Evolutionary conservation across 2,113 vertebrate species (phyloP).

Genomic region (human (Homo sapiens)): GRCh38 chr12:114463501-114464000

Average conservation of each 20-base stretch:
- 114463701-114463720: neutral
- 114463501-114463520: neutral
- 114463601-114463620: neutral
- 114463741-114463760: neutral
- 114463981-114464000: too few species aligned
- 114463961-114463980: neutral
- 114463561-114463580: neutral
- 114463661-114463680: neutral
- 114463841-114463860: neutral
- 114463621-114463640: neutral
- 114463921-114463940: too few species aligned
- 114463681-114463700: neutral
- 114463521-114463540: rapidly evolving
- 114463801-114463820: too few species aligned
- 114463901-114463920: neutral
- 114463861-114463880: neutral
- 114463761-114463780: neutral
- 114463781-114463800: neutral
- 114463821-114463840: neutral
- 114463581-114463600: too few species aligned
- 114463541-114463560: neutral
- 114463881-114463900: rapidly evolving
- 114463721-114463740: neutral
- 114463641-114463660: too few species aligned
- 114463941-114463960: rapidly evolving